These are phyloP conservation scores for Aix galericulata DNA, from an alignment of 2,113 vertebrate species.

Conservation along the genomic window DNA sequence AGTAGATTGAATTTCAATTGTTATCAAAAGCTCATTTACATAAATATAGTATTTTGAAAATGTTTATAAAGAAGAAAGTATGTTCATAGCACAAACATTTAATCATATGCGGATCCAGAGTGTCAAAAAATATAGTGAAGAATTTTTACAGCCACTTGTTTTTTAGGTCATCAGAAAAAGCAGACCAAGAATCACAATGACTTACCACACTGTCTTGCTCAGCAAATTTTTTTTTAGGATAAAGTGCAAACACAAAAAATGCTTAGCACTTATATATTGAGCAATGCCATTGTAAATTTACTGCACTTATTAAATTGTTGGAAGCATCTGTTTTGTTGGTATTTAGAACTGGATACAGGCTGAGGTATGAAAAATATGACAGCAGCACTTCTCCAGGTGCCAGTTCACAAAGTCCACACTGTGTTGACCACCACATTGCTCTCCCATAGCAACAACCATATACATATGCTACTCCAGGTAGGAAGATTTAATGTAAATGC, in stretches of 20 bases:
- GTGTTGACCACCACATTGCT: neutral
- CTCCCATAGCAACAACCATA: neutral
- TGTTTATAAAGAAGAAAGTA: neutral
- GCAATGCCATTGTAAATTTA: neutral
- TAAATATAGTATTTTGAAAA: neutral
- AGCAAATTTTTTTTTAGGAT: neutral
- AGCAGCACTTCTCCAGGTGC: neutral
- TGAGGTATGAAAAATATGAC: neutral
- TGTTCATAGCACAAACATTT: neutral
- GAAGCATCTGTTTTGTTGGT: neutral
- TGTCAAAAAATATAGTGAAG: neutral
- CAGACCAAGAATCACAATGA: neutral
- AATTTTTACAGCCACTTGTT: neutral
- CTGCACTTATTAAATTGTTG: neutral
- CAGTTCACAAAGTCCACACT: neutral
- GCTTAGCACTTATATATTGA: neutral
- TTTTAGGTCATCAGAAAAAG: neutral
- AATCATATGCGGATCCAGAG: neutral
- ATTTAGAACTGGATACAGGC: neutral
- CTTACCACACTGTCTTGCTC: neutral
- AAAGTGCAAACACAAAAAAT: neutral
- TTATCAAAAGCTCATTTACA: neutral
- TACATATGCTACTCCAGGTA: neutral
- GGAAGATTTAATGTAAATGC: neutral
- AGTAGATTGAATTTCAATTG: neutral